Percentiles rank a stretch among this genome's conserved stretches.
phyloP scores from a whole-genome alignment of 23 tunicate genomes.

The Ciona savignyi region DNA sequence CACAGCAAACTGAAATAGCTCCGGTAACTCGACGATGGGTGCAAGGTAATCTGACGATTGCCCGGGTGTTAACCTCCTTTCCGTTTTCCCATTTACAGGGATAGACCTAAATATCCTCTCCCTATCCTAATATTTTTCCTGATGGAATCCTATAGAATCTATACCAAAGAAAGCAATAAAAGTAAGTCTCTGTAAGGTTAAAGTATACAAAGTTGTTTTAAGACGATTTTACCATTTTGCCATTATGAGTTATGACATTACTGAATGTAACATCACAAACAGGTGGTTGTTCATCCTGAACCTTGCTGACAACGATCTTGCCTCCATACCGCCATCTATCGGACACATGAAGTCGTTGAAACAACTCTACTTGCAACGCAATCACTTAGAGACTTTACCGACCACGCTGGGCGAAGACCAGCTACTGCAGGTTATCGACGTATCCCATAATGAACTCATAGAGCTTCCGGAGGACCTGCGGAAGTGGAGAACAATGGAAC shows the following conservation, averaged over 20 bases:
- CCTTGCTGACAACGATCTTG: constrained; percentile 45
- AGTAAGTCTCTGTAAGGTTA: too few relatives aligned
- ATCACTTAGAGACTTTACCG: constrained; percentile 52
- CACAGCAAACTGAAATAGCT: too few relatives aligned
- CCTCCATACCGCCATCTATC: constrained; percentile 51
- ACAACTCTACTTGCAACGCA: constrained; percentile 62
- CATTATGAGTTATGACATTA: neutral
- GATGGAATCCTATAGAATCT: too few relatives aligned
- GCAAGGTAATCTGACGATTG: too few relatives aligned
- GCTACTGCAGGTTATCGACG: constrained; percentile 55
- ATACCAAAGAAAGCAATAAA: too few relatives aligned
- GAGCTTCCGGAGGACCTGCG: constrained; percentile 83
- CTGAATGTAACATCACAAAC: neutral
- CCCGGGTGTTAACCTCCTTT: too few relatives aligned
- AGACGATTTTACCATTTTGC: too few relatives aligned
- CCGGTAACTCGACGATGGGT: too few relatives aligned
- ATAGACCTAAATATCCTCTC: too few relatives aligned
- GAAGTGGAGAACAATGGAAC: constrained; percentile 63
- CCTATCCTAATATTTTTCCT: too few relatives aligned
- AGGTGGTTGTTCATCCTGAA: constrained; percentile 67
- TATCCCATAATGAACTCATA: constrained; percentile 49
- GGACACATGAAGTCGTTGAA: constrained; percentile 71
- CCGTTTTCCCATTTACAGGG: too few relatives aligned
- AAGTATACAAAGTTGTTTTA: too few relatives aligned
- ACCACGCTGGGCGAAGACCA: constrained; percentile 59